Base-by-base conservation (phyloP, 64 coral and sea anemone genomes). In the Astreopora myriophthalma region DNA sequence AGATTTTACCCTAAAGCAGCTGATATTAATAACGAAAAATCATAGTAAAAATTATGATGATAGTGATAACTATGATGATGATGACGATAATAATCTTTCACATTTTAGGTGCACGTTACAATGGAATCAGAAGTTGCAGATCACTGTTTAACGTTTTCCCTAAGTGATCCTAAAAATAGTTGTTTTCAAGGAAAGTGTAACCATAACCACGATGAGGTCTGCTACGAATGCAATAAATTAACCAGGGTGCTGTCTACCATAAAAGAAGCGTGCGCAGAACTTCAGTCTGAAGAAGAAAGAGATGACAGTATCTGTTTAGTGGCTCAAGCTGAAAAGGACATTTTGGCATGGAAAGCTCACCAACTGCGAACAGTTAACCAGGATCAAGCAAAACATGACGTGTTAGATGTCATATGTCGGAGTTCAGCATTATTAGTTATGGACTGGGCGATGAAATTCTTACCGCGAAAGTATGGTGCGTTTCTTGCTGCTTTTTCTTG, bases 391-490 rank as follows among this genome's bases (percentile, higher is more conserved):
- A 77, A 49, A 77, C 16, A 13, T 77, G 42, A 77, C 1, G 74
- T 31, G n/a, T 26, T 49, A 28, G 42, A 77, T 49, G 1, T 13
- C 72, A 0, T 44, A 3, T 5, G 5, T 8, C 42, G n/a, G 2
- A 3, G 1, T 39, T 42, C 36, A 75, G 74, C 42, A 49, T 49
- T 49, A 28, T 14, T 77, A 11, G 40, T 77, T 2, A 49, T 77
- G 24, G 74, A 77, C 7, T 77, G 74, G 74, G 74, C 40, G 1
- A 77, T 77, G 40, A 77, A 77, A 27, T 77, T 13, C 42, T 28
- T 77, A 49, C 74, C 74, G 0, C 40, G 74, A 0, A 49, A 52
- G 5, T 77, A 49, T 49, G 0, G 74, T 2, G 40, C 48, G 51
- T 51, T 24, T 1, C 74, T n/a, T n/a, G n/a, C n/a, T n/a, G n/a